Conservation (phyloP, 2,888 invertebrate genomes). For the Tetanocera ferruginea region DNA sequence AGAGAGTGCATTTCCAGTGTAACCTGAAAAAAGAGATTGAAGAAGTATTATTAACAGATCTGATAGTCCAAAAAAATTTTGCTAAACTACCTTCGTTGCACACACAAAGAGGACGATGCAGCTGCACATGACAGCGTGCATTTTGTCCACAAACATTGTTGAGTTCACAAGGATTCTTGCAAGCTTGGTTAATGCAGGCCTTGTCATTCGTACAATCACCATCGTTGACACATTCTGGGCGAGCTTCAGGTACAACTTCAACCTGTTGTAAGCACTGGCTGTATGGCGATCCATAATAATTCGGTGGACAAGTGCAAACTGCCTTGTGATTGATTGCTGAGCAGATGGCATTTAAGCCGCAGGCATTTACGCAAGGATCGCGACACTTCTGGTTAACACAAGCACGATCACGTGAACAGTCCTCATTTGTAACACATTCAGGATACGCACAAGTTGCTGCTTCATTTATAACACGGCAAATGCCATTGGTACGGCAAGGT, state of each 20-base stretch:
- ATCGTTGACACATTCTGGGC: constrained; percentile 83
- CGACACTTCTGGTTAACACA: constrained; percentile 87
- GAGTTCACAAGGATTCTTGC: constrained; percentile 81
- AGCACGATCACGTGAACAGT: constrained; percentile 85
- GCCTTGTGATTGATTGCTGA: constrained; percentile 85
- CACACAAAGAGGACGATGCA: constrained; percentile 85
- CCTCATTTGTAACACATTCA: constrained; percentile 90
- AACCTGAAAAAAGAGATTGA: constrained; percentile 68
- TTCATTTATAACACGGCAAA: constrained; percentile 80
- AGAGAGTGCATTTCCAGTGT: constrained; percentile 85
- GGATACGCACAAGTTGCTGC: constrained; percentile 84
- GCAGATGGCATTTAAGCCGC: constrained; percentile 87
- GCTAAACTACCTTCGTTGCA: constrained; percentile 74
- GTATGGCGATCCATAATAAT: constrained; percentile 83
- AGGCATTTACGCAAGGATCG: constrained; percentile 86
- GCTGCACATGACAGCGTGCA: constrained; percentile 82
- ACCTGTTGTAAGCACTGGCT: constrained; percentile 77
- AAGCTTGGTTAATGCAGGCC: constrained; percentile 83
- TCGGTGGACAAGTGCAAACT: constrained; percentile 84
- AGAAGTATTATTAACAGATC: not conserved
- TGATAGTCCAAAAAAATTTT: not conserved
- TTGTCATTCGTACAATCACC: constrained; percentile 86
- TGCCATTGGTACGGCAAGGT: constrained; percentile 86
- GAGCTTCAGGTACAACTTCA: constrained; percentile 71
- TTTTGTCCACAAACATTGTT: constrained; percentile 80